Evolutionary conservation across 2,113 vertebrate species (phyloP).

Genomic region (Orientallactaga bullata): DNA sequence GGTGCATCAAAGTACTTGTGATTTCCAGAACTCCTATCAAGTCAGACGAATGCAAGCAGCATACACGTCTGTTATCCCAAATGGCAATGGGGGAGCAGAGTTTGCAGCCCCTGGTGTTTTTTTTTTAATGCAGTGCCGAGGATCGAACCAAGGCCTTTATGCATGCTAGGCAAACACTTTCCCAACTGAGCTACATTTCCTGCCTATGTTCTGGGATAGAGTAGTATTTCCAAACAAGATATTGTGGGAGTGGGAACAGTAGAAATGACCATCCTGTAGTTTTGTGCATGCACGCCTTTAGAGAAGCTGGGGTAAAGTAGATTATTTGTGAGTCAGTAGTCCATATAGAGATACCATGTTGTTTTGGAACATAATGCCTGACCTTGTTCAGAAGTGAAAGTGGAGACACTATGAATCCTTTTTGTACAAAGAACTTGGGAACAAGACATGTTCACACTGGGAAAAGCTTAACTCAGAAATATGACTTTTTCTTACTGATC

Average conservation of each 20-base stretch:
- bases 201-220: background rate
- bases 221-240: conserved; percentile 11
- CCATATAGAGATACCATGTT: background rate
- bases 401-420: background rate
- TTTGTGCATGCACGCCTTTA: background rate
- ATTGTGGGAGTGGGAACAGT: background rate
- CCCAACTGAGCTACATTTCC: background rate
- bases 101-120: background rate
- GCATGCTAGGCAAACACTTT: background rate
- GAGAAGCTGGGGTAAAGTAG: background rate
- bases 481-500: background rate
- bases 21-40: too few species aligned
- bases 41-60: too few species aligned
- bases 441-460: background rate
- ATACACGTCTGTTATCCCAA: too few species aligned
- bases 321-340: conserved; percentile 4
- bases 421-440: background rate
- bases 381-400: background rate
- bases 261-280: background rate
- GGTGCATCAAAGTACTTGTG: too few species aligned
- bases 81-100: too few species aligned
- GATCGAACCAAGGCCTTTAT: background rate
- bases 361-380: conserved; percentile 12
- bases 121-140: background rate
- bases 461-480: conserved; percentile 46